These are phyloP conservation scores for Eublepharis macularius DNA, from an alignment of 2,113 vertebrate species.

Conservation along the genomic window DNA sequence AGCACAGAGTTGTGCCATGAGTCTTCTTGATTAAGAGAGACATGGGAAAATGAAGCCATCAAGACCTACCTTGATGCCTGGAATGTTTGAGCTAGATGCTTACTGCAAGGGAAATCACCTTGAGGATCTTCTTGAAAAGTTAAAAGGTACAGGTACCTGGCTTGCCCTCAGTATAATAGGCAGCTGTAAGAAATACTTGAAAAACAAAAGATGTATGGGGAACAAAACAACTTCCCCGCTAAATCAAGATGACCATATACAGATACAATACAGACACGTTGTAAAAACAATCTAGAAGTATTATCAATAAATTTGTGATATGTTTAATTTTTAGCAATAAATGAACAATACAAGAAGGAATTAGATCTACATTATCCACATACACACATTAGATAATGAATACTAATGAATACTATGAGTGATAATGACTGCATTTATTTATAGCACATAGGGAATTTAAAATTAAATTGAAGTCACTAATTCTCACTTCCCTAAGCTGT, in stretches of 20 bases:
- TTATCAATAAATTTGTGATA: not conserved
- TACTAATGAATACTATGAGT: slow-evolving; percentile 19
- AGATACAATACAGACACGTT: not conserved
- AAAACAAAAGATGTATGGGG: not conserved
- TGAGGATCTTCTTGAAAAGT: not conserved
- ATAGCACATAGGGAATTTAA: slow-evolving; percentile 33
- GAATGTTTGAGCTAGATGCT: not conserved
- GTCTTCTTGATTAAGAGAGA: too few relatives aligned
- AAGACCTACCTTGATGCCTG: too few relatives aligned
- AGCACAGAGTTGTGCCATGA: too few relatives aligned
- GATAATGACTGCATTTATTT: slow-evolving; percentile 28
- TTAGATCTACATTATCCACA: not conserved
- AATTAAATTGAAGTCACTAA: slow-evolving; percentile 25
- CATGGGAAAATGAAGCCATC: too few relatives aligned
- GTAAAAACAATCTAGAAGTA: not conserved
- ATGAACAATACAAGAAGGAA: not conserved
- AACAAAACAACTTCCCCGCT: not conserved
- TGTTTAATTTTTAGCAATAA: not conserved
- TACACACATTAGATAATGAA: slow-evolving; percentile 20
- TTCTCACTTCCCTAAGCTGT: slow-evolving; percentile 15
- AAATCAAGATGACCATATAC: not conserved
- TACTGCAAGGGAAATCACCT: not conserved
- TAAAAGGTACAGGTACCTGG: not conserved
- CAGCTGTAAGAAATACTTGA: not conserved
- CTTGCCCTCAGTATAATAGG: not conserved